Percentiles rank a stretch among this genome's conserved stretches.
phyloP scores from a whole-genome alignment of 2,888 invertebrate genomes.

The Synanthedon formicaeformis region DNA sequence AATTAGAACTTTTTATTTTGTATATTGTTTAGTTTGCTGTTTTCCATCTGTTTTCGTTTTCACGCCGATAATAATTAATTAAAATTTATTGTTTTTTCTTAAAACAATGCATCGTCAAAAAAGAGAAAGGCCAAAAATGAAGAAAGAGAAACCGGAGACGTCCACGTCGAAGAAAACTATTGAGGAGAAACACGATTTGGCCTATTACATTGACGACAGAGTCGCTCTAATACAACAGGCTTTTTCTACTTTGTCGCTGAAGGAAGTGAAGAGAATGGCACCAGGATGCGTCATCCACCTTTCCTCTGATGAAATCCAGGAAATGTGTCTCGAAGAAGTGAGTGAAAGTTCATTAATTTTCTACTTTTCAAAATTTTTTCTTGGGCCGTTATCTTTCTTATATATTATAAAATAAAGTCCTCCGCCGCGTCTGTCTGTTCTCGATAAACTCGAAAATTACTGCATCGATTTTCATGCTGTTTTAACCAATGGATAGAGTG shows the following conservation, averaged over 20 bases:
- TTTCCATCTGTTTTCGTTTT: too few relatives aligned
- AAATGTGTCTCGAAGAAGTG: constrained; percentile 72
- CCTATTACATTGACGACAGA: constrained; percentile 70
- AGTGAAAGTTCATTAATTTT: neutral
- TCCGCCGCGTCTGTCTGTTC: too few relatives aligned
- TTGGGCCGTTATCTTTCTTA: neutral
- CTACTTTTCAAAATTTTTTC: neutral
- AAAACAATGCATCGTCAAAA: constrained; percentile 14
- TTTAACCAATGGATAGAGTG: too few relatives aligned
- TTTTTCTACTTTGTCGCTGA: constrained; percentile 67
- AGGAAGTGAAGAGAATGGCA: constrained; percentile 67
- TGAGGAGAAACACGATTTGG: constrained; percentile 60
- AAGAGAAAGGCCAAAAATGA: constrained; percentile 34
- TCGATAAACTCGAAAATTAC: too few relatives aligned
- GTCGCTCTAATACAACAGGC: constrained; percentile 72
- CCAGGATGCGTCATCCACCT: constrained; percentile 61
- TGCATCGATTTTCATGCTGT: too few relatives aligned
- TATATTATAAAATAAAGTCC: too few relatives aligned
- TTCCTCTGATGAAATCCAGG: constrained; percentile 66
- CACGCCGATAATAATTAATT: too few relatives aligned
- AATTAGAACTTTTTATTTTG: too few relatives aligned
- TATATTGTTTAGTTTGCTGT: too few relatives aligned
- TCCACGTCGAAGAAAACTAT: constrained; percentile 21
- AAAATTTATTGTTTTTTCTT: too few relatives aligned
- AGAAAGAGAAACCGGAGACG: constrained; percentile 34